phyloP scores from a whole-genome alignment of 2,888 invertebrate genomes.

The Pachymerium ferrugineum region DNA sequence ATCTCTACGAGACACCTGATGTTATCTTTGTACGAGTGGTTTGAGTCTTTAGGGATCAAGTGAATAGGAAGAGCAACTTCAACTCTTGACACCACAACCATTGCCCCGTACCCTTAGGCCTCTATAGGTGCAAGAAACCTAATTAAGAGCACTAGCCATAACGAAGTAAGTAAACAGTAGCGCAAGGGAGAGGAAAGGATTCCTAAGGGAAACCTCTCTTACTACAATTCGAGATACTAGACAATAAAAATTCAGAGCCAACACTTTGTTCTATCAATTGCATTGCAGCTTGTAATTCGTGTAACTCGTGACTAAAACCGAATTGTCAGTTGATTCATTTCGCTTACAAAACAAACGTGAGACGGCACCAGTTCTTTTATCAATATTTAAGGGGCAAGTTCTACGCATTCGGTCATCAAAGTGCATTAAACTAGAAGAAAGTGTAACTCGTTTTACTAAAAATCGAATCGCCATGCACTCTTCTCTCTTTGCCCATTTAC shows the following conservation, averaged over 20 bases:
- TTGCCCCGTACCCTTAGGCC: conserved; percentile 21
- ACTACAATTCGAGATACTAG: neutral
- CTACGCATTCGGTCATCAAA: too few species aligned
- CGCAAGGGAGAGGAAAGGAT: conserved; percentile 8
- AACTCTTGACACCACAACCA: conserved; percentile 18
- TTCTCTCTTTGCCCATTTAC: neutral
- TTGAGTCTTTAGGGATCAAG: conserved; percentile 10
- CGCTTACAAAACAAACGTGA: too few species aligned
- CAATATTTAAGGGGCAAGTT: too few species aligned
- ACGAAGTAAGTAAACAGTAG: conserved; percentile 18
- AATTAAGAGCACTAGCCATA: conserved; percentile 21
- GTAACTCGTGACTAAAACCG: too few species aligned
- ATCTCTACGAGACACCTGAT: conserved; percentile 9
- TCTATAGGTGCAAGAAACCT: conserved; percentile 18
- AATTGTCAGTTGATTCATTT: too few species aligned
- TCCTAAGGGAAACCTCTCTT: neutral
- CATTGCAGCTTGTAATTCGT: too few species aligned
- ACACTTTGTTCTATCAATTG: neutral
- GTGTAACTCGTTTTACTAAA: neutral
- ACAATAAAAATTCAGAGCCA: neutral
- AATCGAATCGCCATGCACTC: neutral
- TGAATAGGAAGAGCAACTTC: conserved; percentile 21
- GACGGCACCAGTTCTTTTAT: too few species aligned
- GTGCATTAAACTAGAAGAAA: neutral
- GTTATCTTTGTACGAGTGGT: conserved; percentile 17